Base-by-base conservation (phyloP, 2,888 invertebrate species). In the Drosophila falleni region DNA sequence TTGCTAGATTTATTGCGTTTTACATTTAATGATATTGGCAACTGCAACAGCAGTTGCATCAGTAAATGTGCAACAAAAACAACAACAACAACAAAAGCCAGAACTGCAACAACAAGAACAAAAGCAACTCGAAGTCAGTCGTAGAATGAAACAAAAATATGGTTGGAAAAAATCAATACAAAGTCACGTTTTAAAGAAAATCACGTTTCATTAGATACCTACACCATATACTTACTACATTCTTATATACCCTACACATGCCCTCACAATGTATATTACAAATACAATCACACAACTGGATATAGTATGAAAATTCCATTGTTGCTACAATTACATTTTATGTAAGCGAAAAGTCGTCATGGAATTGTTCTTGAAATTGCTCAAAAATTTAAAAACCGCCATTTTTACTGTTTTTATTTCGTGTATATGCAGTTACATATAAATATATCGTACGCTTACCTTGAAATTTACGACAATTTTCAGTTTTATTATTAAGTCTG, bases 181-280 rank as follows among this genome's bases (percentile, higher is more conserved):
- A 92, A 92, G 92, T 92, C 92, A 92, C 92, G 92, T 92, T 92
- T 92, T 87, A 71, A 77, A 83, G 91, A 91, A 92, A 81, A 92
- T 92, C 92, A 92, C 92, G 92, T 92, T 88, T 85, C 86, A 87
- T 80, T 86, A 89, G 89, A 87, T 90, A 90, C 79, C 87, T 86
- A 80, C 67, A 68, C 58, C 56, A 55, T 55, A 55, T 46, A 26
- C 15, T 54, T 46, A 26, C 15, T 54, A 23, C 19, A 44, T 55
- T 37, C 15, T 51, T 53, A 54, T 31, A 54, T 42, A 41, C 31
- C 10, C 16, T 26, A 46, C 46, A 56, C 35, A 46, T 41, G 16
- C 41, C 49, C 31, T 31, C 11, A 16, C 13, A 37, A n/a, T 37
- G 37, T n/a, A 37, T 6, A 37, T 35, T 13, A 35, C 44, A 67